Evolutionary conservation across 2,888 invertebrate species (phyloP), one percentile per base, ranked within the genome.

Genomic region (Scrobipalpa atriplicella): DNA sequence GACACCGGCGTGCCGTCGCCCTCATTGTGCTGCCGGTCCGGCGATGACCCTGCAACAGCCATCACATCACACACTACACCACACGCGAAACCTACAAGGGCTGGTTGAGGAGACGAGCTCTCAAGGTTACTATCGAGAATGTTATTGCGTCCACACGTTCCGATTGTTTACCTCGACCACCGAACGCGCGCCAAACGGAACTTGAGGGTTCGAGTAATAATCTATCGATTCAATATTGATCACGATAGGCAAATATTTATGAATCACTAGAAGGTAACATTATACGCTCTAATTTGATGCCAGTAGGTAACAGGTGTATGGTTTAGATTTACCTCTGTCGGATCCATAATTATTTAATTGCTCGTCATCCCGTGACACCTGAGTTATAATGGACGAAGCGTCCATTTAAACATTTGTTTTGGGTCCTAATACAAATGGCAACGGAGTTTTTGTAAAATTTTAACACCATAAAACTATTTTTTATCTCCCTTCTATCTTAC

Each of bases 351-450:
- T 97, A 94, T 96, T 97, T 94, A 97, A 95, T 94, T 97, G 96
- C 94, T 98, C 98, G 95, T 98, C 98, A 96, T 98, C 98, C 95
- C 98, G 96, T 94, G 97, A 97, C 95, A 98, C 98, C 96, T 98
- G 98, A 94, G 98, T 98, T 94, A 98, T 98, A 95, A 98, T 98
- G 96, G 98, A 98, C 97, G 98, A 97, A 96, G 97, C 97, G 97
- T 98, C 98, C 98, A 98, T 98, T 93, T 93, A 93, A 91, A 92
- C 93, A 93, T 93, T 92, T 92, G 90, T 87, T 93, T 89, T 86
- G 86, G 83, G 89, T 87, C 91, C 81, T 89, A 87, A 84, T 84
- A 87, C 80, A 89, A 92, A 90, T 86, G 91, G 93, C 88, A 91
- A 92, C 86, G 81, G 82, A 83, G 86, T 84, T 89, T 86, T 85